A percentile compares a stretch with the other conserved stretches of the same genome.
Conservation (phyloP, 2,888 invertebrate species). For the Drosophila robusta region DNA sequence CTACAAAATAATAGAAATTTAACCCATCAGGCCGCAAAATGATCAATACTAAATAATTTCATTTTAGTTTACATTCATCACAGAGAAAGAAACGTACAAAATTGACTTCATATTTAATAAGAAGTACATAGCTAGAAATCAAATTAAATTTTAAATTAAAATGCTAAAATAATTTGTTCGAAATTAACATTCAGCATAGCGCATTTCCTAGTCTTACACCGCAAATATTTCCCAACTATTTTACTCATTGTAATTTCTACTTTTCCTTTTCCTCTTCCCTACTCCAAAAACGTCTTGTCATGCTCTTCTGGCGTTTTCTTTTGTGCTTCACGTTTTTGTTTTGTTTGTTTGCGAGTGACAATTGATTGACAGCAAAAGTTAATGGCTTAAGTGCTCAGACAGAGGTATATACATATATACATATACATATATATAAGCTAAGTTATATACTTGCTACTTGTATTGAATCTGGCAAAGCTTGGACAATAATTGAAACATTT, state of each 20-base stretch:
- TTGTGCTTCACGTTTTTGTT: conserved; percentile 24
- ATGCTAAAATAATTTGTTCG: neutral
- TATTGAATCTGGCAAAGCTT: conserved; percentile 27
- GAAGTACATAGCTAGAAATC: neutral
- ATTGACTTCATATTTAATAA: too few species aligned
- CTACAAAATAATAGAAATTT: too few species aligned
- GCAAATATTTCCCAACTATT: conserved; percentile 17
- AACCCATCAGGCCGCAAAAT: too few species aligned
- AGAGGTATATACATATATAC: neutral
- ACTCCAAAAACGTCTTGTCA: conserved; percentile 60
- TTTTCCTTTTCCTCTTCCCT: conserved; percentile 25
- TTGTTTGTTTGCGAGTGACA: conserved; percentile 59
- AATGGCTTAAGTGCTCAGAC: conserved; percentile 63
- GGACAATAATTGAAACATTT: conserved; percentile 71
- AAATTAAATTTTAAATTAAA: neutral
- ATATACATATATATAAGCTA: neutral
- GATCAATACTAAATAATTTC: too few species aligned
- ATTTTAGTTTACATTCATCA: too few species aligned
- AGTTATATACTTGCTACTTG: conserved; percentile 3
- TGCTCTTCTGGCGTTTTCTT: conserved; percentile 39
- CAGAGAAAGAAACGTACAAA: too few species aligned
- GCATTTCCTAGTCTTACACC: conserved; percentile 10
- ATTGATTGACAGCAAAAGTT: conserved; percentile 79
- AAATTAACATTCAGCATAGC: conserved; percentile 1
- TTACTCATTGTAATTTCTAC: conserved; percentile 11